These are phyloP conservation scores for Eucera pruinosa DNA, from an alignment of 2,888 invertebrate species.

Conservation along the genomic window DNA sequence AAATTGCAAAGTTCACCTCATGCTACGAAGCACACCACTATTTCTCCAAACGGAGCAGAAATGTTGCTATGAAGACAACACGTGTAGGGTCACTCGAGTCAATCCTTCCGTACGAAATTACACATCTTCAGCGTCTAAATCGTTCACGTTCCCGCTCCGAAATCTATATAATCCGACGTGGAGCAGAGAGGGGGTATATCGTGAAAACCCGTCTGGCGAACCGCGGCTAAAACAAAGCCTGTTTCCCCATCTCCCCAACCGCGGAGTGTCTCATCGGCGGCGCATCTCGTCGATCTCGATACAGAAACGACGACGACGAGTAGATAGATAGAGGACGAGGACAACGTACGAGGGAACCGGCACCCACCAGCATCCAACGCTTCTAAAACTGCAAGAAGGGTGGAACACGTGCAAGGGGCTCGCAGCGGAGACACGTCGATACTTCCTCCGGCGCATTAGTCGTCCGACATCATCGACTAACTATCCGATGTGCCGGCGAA, in stretches of 20 bases:
- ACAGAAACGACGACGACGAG: slow-evolving; percentile 2
- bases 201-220: slow-evolving; percentile 42
- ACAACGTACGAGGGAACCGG: neutral
- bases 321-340: slow-evolving; percentile 1
- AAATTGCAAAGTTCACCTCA: too few species aligned
- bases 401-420: slow-evolving; percentile 43
- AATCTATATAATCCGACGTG: slow-evolving; percentile 4
- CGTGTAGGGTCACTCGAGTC: neutral
- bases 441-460: slow-evolving; percentile 65
- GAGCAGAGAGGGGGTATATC: slow-evolving; percentile 3
- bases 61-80: too few species aligned
- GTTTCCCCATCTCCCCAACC: slow-evolving; percentile 10
- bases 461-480: slow-evolving; percentile 71
- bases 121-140: neutral
- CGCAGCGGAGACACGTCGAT: slow-evolving; percentile 59
- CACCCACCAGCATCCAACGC: slow-evolving; percentile 8
- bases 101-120: neutral
- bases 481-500: slow-evolving; percentile 60
- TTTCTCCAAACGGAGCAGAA: too few species aligned
- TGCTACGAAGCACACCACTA: too few species aligned
- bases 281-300: slow-evolving; percentile 49
- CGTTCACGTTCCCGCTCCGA: neutral
- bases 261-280: slow-evolving; percentile 37
- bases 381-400: slow-evolving; percentile 56
- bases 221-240: slow-evolving; percentile 49